Evolutionary conservation across 2,113 vertebrate genomes (phyloP).

Genomic region (Danio rerio): DNA sequence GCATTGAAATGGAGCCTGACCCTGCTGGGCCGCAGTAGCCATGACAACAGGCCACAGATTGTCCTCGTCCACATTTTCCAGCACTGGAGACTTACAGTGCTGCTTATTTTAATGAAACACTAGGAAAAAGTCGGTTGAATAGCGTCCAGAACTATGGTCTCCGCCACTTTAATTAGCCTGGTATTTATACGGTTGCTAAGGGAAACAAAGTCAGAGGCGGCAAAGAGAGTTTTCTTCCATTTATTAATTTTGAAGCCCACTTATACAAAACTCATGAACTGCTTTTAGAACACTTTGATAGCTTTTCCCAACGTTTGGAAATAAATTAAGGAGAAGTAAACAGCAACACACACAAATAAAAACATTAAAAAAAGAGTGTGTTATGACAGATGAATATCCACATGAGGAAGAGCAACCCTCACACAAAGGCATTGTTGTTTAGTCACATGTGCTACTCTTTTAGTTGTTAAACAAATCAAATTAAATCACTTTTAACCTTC

Average conservation of each 20-base stretch:
- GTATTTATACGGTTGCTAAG: neutral
- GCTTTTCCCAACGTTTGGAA: conserved; percentile 65
- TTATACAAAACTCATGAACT: conserved; percentile 80
- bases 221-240: conserved; percentile 64
- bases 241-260: conserved; percentile 80
- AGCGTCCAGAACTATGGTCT: neutral
- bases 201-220: neutral
- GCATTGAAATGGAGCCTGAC: conserved; percentile 8
- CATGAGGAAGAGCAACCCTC: conserved; percentile 56
- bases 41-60: conserved; percentile 32
- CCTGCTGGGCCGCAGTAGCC: neutral
- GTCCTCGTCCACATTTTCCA: conserved; percentile 6
- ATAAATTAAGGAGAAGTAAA: conserved; percentile 75
- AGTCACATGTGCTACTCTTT: neutral
- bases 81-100: neutral
- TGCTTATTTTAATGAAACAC: conserved; percentile 13
- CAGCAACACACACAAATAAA: conserved; percentile 49
- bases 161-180: conserved; percentile 13
- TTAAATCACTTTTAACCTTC: neutral
- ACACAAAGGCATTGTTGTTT: conserved; percentile 32
- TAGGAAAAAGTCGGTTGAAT: neutral
- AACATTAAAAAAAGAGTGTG: conserved; percentile 54
- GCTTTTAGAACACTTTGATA: conserved; percentile 71
- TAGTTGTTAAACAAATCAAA: neutral
- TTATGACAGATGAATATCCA: conserved; percentile 37